Base-by-base conservation (phyloP, 2,797 vertebrate genomes). In the Alca torda region DNA sequence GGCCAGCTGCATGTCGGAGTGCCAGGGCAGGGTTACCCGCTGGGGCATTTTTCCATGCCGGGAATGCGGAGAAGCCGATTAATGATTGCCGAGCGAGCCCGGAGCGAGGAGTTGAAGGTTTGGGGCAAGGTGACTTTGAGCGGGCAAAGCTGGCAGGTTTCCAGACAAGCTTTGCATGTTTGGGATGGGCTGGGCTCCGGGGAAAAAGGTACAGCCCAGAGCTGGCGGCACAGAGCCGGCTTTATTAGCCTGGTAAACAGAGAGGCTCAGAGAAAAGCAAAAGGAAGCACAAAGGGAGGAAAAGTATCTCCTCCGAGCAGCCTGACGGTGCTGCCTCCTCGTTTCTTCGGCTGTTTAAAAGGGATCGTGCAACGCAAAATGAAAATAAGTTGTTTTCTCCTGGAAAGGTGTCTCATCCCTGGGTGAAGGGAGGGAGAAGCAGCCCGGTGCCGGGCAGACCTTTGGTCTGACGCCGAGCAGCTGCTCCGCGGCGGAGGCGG, bases 1-100 rank as follows among this genome's bases (percentile, higher is more conserved):
- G 5, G 98, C 96, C 87, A 99, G 98, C 97, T 98, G 98, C 99
- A 99, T 99, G 97, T 99, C 99, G 84, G 98, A 98, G 74, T 98
- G 98, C 92, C 98, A 97, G 96, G 95, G 97, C 77, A 96, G 76
- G 88, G 95, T 79, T 76, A 64, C 94, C 13, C 46, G 23, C 85
- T 91, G 90, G 96, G 85, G 89, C 97, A 97, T 98, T 95, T 89
- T 97, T 86, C 77, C 78, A 20, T 7, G 68, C 83, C 75, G 50
- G 95, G 98, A 98, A 98, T 92, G 96, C 33, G 10, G 93, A 95
- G 97, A 97, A 98, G 97, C 91, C 13, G 63, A 97, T 97, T 98
- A 98, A 98, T 98, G 89, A 98, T 98, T 97, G 96, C 60, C 45
- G 82, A 96, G 93, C 13, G 57, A 80, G 33, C 4, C 77, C 54